Evolutionary conservation across 30 jellyfish, hydroid and myxozoan genomes (phyloP), one percentile per base, ranked within the genome.

Genomic region (Hydractinia symbiolongicarpus): DNA sequence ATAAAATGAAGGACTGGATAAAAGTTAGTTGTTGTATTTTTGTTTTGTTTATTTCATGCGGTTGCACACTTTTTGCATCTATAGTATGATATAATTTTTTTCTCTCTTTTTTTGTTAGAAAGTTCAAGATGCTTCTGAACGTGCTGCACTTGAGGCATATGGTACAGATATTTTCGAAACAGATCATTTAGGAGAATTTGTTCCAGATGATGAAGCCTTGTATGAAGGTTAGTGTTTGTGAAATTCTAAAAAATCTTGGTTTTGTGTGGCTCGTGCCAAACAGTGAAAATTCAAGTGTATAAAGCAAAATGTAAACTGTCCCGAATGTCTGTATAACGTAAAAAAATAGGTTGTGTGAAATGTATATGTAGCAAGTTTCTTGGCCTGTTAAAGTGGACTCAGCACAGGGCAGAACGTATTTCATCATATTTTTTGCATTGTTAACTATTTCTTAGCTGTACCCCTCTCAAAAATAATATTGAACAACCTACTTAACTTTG

Each of bases 41-140:
- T 9, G 17, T 74, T 20, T 19, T 7, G 10, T 69, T 7, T 74
- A 58, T 49, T 4, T 54, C 20, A 53, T 19, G 50, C 71, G 5
- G 7, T 15, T 54, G 13, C 4, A 8, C n/a, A 58, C 4, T 4
- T 53, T 55, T 4, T 9, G 20, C 64, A 13, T 20, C 30, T 62
- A 5, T 62, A 9, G 7, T 62, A 5, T 5, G 50, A 5, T 6
- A 64, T 58, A 11, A 58, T 58, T 11, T 58, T 58, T 58, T 11
- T 58, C 15, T 58, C 69, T 16, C 69, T 16, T 73, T 10, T 49
- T 40, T 81, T 51, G 66, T 7, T 17, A 87, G 96, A 87, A 87
- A 79, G 86, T 87, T 58, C 90, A 87, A 57, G 85, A 82, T 62
- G 96, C 86, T 52, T 87, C 96, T 16, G 96, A 87, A 54, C 86